Conservation (phyloP, 1,140 invertebrate genomes). For the Ceratosolen fusciceps region DNA sequence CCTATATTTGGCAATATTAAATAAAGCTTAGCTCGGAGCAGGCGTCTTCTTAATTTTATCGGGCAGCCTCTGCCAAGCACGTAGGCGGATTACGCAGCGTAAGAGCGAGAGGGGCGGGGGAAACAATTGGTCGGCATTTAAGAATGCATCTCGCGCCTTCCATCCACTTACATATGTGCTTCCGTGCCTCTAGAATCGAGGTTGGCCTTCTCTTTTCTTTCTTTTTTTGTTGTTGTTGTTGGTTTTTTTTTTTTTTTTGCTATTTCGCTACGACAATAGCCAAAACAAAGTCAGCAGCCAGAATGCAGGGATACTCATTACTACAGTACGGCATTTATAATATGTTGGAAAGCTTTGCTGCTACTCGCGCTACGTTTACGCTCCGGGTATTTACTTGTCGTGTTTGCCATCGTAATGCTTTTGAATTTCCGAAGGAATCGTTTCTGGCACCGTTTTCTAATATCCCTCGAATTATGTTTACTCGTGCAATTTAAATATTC, state of each 20-base stretch:
- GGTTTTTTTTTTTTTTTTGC: too few relatives aligned
- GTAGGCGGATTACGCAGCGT: background rate
- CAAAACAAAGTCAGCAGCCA: conserved; percentile 10
- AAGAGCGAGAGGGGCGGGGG: background rate
- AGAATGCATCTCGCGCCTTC: conserved; percentile 9
- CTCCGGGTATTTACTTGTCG: too few relatives aligned
- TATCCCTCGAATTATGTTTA: too few relatives aligned
- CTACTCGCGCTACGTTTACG: too few relatives aligned
- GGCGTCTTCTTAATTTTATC: background rate
- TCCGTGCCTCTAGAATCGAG: background rate
- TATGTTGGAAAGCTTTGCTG: too few relatives aligned
- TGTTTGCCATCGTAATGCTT: too few relatives aligned
- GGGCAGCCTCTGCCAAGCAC: background rate
- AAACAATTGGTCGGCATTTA: background rate
- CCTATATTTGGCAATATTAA: too few relatives aligned
- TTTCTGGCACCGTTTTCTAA: too few relatives aligned
- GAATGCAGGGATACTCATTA: background rate
- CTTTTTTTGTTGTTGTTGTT: too few relatives aligned
- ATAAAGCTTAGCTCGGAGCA: too few relatives aligned
- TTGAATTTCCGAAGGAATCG: too few relatives aligned
- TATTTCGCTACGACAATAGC: background rate
- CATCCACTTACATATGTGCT: background rate
- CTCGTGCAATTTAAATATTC: too few relatives aligned
- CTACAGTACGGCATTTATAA: background rate
- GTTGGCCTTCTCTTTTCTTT: background rate